Evolutionary conservation across 2,797 vertebrate species (phyloP), one percentile per base, ranked within the genome.

Genomic region (Xerus rutilus): DNA sequence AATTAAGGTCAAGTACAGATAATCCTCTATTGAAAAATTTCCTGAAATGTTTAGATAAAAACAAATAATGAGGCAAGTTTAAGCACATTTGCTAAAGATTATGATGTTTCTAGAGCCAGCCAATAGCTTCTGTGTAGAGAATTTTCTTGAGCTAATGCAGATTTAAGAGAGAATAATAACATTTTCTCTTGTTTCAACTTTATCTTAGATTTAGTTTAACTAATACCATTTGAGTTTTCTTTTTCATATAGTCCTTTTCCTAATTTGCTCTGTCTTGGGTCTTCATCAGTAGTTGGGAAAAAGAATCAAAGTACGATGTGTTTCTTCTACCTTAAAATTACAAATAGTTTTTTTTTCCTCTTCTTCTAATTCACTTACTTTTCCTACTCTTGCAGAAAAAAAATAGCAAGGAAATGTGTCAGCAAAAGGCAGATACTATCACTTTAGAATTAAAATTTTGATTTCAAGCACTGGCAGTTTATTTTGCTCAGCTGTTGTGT

Each of bases 381-480:
- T 93, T 96, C 18, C 69, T 96, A 67, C 25, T 4, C 8, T 91
- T 76, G 7, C 67, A 93, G 87, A 89, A 57, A 84, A 39, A 91
- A 81, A 57, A 11, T 70, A 85, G 49, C 9, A 65, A 43, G 88
- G 25, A 95, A 93, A 62, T 39, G 9, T 87, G 49, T 95, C 91
- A 85, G 45, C 93, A 91, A 84, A 96, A 86, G 57, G 21, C 32
- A 65, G 23, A 14, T 78, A 12, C 32, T 93, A 14, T 49, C 28
- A 76, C 59, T 70, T 91, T 57, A 87, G 49, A 96, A 93, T 93
- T 72, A 76, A 91, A 96, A 74, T 35, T 93, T 93, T 64, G 21
- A 89, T 73, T 90, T 87, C 57, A 91, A 89, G 67, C 7, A 43
- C 6, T 49, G 25, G 5, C 7, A n/a, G 49, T 94, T 91, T 95